These are phyloP conservation scores for Megaustenia siamemsis DNA, from an alignment of 2,888 invertebrate genomes.

Conservation along the genomic window DNA sequence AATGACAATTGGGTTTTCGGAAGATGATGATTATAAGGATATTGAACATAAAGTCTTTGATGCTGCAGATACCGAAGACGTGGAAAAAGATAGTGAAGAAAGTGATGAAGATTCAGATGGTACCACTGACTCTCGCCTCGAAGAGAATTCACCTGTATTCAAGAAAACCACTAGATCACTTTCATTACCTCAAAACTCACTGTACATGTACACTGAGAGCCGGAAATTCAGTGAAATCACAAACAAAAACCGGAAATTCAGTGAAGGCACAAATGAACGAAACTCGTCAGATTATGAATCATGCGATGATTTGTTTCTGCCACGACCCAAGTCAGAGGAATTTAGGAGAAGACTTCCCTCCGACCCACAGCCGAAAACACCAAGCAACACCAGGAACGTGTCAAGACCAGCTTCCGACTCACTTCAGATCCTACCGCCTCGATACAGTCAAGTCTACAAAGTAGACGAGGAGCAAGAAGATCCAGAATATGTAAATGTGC, in stretches of 20 bases:
- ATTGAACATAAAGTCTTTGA: conserved; percentile 17
- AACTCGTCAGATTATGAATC: conserved; percentile 1
- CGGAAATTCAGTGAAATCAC: no score
- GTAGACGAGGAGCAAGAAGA: conserved; percentile 18
- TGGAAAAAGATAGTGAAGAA: not conserved
- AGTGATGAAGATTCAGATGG: not conserved
- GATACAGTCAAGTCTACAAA: conserved; percentile 36
- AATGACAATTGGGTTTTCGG: not conserved
- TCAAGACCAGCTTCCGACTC: not conserved
- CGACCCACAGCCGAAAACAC: not conserved
- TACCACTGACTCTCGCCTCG: not conserved
- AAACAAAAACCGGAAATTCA: not conserved
- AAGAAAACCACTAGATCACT: conserved; percentile 10
- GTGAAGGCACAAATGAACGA: not conserved
- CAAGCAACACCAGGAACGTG: no score
- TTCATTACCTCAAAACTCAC: conserved; percentile 18
- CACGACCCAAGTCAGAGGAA: not conserved
- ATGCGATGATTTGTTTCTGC: not conserved
- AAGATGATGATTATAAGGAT: conserved; percentile 14
- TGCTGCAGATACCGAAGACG: not conserved
- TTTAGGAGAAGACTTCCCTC: not conserved
- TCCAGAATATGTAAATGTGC: conserved; percentile 9
- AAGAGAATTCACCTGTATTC: not conserved
- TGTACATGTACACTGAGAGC: no score
- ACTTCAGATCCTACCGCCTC: not conserved